A percentile compares a stretch with the other conserved stretches of the same genome.
phyloP scores from a whole-genome alignment of 2,113 vertebrate species.

The Canis aureus region DNA sequence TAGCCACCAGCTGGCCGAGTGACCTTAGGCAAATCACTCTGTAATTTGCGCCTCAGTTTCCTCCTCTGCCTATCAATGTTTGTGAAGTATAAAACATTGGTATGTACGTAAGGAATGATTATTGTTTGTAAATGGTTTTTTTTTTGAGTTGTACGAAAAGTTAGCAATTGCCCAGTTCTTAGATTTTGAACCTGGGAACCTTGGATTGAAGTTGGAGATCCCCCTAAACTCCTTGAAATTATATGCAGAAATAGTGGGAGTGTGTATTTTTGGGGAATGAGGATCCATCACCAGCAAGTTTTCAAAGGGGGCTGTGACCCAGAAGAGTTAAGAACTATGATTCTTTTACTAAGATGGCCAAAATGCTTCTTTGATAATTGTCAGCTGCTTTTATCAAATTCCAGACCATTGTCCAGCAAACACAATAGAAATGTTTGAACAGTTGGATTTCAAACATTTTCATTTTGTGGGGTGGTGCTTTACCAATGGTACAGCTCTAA shows the following conservation, averaged over 20 bases:
- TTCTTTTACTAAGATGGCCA: conserved; percentile 64
- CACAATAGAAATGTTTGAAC: conserved; percentile 82
- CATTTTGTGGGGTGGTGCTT: conserved; percentile 76
- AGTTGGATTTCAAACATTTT: conserved; percentile 78
- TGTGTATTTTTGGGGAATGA: no score
- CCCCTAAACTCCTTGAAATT: conserved; percentile 35
- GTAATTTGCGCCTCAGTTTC: conserved; percentile 43
- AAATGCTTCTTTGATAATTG: conserved; percentile 72
- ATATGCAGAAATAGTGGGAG: background rate
- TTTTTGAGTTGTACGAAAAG: conserved; percentile 62
- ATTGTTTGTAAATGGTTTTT: background rate
- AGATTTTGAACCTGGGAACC: conserved; percentile 6
- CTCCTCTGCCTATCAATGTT: conserved; percentile 68
- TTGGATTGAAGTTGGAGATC: conserved; percentile 59
- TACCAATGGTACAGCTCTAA: conserved; percentile 77
- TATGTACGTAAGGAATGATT: conserved; percentile 46
- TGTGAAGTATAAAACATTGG: conserved; percentile 57
- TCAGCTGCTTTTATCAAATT: conserved; percentile 76
- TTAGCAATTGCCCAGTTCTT: background rate
- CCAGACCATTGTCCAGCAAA: conserved; percentile 75
- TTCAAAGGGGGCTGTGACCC: no score
- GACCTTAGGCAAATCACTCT: no score
- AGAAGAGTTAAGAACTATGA: conserved; percentile 27
- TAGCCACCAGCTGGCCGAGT: no score
- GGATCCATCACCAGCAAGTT: no score